Conservation (phyloP, 2,113 vertebrate genomes). For the Ictalurus punctatus region DNA sequence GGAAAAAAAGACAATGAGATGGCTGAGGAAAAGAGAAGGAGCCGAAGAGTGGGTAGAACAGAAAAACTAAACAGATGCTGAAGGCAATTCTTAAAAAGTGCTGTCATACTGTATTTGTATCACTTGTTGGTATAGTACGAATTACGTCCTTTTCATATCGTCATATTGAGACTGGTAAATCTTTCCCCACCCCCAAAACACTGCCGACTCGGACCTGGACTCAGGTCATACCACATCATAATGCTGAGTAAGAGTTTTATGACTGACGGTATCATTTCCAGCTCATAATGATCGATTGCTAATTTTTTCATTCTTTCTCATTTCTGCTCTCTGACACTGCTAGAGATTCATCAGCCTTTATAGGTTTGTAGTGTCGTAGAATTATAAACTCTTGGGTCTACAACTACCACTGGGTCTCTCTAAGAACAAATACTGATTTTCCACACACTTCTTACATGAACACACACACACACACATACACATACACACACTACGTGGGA, state of each 20-base stretch:
- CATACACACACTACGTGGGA: neutral
- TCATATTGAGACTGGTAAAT: neutral
- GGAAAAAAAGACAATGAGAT: neutral
- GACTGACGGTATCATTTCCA: neutral
- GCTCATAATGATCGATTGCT: neutral
- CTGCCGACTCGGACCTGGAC: neutral
- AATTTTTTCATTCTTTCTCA: neutral
- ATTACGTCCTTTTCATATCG: neutral
- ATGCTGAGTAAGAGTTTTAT: neutral
- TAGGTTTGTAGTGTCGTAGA: neutral
- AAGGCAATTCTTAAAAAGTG: neutral
- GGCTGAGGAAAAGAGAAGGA: neutral
- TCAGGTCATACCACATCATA: neutral
- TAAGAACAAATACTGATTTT: neutral
- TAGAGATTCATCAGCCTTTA: neutral
- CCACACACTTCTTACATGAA: neutral
- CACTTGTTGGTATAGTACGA: neutral
- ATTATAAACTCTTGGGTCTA: neutral
- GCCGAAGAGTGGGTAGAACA: neutral
- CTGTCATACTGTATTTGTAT: neutral
- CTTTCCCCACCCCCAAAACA: neutral
- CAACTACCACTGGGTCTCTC: neutral
- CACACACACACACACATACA: constrained; percentile 11
- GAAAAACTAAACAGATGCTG: neutral
- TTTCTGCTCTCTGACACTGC: neutral